A percentile compares a stretch with the other conserved stretches of the same genome.
Conservation (phyloP, 2,888 invertebrate genomes). For the Rhingia campestris region DNA sequence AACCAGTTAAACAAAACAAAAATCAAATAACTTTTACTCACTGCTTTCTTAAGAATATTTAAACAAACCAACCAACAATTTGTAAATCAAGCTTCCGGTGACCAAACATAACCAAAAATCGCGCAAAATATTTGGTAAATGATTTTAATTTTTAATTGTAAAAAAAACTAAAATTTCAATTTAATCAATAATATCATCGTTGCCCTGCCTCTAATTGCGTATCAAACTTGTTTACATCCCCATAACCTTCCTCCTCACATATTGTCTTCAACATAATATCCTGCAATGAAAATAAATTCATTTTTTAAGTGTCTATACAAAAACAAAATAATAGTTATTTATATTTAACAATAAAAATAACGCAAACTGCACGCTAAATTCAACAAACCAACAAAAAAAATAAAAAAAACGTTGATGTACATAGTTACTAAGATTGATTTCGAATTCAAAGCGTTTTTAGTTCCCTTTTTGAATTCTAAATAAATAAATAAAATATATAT, state of each 20-base stretch:
- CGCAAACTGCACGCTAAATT: slow-evolving; percentile 42
- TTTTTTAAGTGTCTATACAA: slow-evolving; percentile 67
- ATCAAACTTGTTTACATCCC: slow-evolving; percentile 34
- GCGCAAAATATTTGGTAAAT: slow-evolving; percentile 62
- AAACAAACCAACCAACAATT: slow-evolving; percentile 26
- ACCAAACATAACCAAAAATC: slow-evolving; percentile 51
- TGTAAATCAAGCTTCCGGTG: slow-evolving; percentile 66
- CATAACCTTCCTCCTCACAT: neutral
- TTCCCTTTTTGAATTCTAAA: slow-evolving; percentile 70
- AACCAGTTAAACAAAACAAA: slow-evolving; percentile 50
- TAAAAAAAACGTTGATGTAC: slow-evolving; percentile 57
- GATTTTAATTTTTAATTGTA: slow-evolving; percentile 42
- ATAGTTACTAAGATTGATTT: slow-evolving; percentile 71
- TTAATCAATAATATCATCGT: slow-evolving; percentile 59
- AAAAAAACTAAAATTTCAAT: slow-evolving; percentile 18
- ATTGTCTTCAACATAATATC: slow-evolving; percentile 22
- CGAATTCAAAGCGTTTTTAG: slow-evolving; percentile 58
- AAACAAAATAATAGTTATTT: slow-evolving; percentile 26
- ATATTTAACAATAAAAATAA: slow-evolving; percentile 15
- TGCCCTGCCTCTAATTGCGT: slow-evolving; percentile 54
- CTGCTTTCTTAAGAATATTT: slow-evolving; percentile 49
- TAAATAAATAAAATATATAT: slow-evolving; percentile 56
- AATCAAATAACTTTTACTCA: slow-evolving; percentile 64
- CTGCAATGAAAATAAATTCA: slow-evolving; percentile 44
- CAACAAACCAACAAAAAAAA: slow-evolving; percentile 22